These are phyloP conservation scores for Salvelinus sp. DNA, from an alignment of 2,113 vertebrate genomes.

Conservation along the genomic window DNA sequence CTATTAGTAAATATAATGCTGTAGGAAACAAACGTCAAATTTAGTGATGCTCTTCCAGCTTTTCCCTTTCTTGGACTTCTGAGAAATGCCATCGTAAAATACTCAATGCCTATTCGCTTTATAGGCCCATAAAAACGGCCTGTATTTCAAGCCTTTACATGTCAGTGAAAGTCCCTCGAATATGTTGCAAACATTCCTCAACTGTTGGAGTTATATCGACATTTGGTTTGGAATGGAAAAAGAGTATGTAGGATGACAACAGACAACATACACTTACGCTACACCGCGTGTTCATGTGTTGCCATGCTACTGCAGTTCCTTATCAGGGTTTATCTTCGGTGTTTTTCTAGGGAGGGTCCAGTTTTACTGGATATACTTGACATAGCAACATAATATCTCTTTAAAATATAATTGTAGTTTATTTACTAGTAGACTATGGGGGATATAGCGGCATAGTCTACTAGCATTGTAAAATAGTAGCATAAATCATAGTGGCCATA, in stretches of 20 bases:
- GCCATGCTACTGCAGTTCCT: too few species aligned
- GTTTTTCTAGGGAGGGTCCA: not conserved
- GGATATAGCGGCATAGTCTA: too few species aligned
- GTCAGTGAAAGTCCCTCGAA: conserved; percentile 68
- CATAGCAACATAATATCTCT: not conserved
- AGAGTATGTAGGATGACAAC: not conserved
- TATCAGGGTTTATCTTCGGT: not conserved
- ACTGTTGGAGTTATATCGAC: conserved; percentile 51
- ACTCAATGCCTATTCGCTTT: conserved; percentile 80
- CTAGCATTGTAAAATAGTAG: too few species aligned
- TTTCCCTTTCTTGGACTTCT: conserved; percentile 31
- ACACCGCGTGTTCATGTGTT: not conserved
- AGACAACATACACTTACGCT: not conserved
- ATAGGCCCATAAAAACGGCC: conserved; percentile 81
- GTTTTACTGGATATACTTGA: not conserved
- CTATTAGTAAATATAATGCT: not conserved
- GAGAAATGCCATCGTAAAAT: conserved; percentile 73
- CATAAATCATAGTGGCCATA: not conserved
- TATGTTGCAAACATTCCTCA: conserved; percentile 67
- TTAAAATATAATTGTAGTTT: too few species aligned
- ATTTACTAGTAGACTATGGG: too few species aligned
- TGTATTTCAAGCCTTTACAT: conserved; percentile 75
- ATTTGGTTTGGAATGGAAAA: conserved; percentile 45
- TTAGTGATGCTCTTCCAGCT: conserved; percentile 9
- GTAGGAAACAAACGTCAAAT: not conserved